These are phyloP conservation scores for Girardia tigrina DNA, from an alignment of 2,888 invertebrate species.

Conservation along the genomic window DNA sequence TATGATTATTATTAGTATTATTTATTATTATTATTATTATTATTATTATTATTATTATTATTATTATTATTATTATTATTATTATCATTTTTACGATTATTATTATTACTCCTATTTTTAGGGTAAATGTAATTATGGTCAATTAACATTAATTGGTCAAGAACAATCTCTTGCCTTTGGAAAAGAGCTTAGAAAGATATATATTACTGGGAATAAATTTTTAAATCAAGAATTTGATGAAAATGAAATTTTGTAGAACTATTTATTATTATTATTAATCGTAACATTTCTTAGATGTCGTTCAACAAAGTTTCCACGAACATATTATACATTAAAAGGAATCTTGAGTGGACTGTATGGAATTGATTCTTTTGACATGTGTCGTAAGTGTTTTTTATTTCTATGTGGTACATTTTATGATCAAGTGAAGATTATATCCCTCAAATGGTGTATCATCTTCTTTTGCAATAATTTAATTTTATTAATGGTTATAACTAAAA, in stretches of 20 bases:
- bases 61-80: too few relatives aligned
- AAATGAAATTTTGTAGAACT: constrained; percentile 1
- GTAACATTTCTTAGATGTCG: neutral
- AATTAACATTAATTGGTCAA: constrained; percentile 7
- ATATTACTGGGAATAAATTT: constrained; percentile 8
- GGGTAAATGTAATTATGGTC: neutral
- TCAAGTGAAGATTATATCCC: too few relatives aligned
- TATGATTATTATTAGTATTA: too few relatives aligned
- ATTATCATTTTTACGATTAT: too few relatives aligned
- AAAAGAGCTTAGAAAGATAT: neutral
- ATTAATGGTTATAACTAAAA: too few relatives aligned
- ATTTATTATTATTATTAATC: neutral
- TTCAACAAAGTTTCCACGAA: neutral
- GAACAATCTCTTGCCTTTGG: neutral
- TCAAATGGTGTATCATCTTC: too few relatives aligned
- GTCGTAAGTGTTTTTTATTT: too few relatives aligned
- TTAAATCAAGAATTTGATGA: constrained; percentile 12
- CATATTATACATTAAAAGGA: constrained; percentile 7
- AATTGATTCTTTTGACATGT: neutral
- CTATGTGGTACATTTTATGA: too few relatives aligned
- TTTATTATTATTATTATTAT: too few relatives aligned
- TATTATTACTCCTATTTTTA: too few relatives aligned
- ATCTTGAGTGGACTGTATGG: neutral
- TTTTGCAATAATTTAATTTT: too few relatives aligned
- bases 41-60: too few relatives aligned